Conservation (phyloP, 2,888 invertebrate species). For the Coremacera marginata region DNA sequence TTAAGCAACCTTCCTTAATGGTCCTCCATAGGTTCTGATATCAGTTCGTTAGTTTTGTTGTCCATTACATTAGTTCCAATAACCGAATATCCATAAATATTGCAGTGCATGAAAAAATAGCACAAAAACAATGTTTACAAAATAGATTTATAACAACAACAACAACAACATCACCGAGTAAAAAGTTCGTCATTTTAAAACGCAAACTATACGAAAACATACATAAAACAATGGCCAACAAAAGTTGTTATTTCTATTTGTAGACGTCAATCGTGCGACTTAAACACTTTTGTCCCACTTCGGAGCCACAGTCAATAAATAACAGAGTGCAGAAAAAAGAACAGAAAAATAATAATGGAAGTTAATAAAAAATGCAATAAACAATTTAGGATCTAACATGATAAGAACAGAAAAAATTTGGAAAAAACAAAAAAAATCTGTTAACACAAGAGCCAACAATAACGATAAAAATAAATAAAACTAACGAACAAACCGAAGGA, state of each 20-base stretch:
- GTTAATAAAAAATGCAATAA: slow-evolving; percentile 39
- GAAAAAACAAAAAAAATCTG: slow-evolving; percentile 23
- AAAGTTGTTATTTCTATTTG: slow-evolving; percentile 30
- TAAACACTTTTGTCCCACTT: slow-evolving; percentile 28
- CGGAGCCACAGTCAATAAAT: slow-evolving; percentile 6
- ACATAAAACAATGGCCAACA: not conserved
- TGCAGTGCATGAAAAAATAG: not conserved
- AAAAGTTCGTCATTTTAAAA: not conserved
- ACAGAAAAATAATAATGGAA: slow-evolving; percentile 28
- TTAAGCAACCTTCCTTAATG: too few relatives aligned
- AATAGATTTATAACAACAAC: not conserved
- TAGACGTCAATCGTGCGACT: slow-evolving; percentile 38
- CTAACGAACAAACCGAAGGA: not conserved
- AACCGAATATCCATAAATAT: not conserved
- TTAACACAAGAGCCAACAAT: slow-evolving; percentile 36
- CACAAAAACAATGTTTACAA: not conserved
- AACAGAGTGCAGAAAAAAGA: not conserved
- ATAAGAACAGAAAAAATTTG: too few relatives aligned
- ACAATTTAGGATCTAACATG: slow-evolving; percentile 33
- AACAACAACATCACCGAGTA: not conserved
- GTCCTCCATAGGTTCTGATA: not conserved
- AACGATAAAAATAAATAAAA: slow-evolving; percentile 22
- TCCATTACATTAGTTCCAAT: not conserved
- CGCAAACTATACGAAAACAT: not conserved
- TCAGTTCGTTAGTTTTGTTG: not conserved